Base-by-base conservation (phyloP, 2,888 invertebrate species). In the Polyploca ridens region DNA sequence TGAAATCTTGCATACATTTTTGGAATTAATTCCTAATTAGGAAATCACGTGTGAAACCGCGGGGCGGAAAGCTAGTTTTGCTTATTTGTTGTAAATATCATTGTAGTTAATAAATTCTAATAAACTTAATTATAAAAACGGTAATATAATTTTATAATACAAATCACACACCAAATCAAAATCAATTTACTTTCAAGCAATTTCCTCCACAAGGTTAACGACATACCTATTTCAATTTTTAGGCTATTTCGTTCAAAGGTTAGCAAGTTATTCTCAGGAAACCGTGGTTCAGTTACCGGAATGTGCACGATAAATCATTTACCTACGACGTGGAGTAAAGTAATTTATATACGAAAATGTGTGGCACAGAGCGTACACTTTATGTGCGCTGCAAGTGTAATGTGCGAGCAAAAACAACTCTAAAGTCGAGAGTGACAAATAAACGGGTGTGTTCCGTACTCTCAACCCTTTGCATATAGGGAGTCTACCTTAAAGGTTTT, bases 341-440 rank as follows among this genome's bases (percentile, higher is more conserved):
- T 46, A n/a, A 46, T n/a, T 46, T 46, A n/a, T 46, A 46, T 46
- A 46, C 46, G 46, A n/a, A 46, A 46, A 5, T 46, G n/a, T n/a
- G 7, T 46, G n/a, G 7, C 46, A n/a, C 7, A 46, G 41, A 13
- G 41, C n/a, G n/a, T 46, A n/a, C 46, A 54, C 10, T 54, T 54
- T 10, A 54, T 19, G 10, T 19, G 67, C 57, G 63, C 67, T 59
- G 60, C 68, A 67, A 68, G 67, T 72, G 69, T 71, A 69, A 62
- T 63, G 70, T 63, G 61, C 63, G n/a, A 66, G 68, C 68, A 75
- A 75, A 75, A 75, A 73, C 75, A 68, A 65, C 64, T 63, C 66
- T 65, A 64, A 70, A 64, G 68, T 66, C 54, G 66, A 19, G 64
- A 58, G 69, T 66, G 70, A 73, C 70, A 75, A 72, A 72, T 72